Base-by-base conservation (phyloP, 2,888 invertebrate genomes). In the Branchipolynoe longqiensis region DNA sequence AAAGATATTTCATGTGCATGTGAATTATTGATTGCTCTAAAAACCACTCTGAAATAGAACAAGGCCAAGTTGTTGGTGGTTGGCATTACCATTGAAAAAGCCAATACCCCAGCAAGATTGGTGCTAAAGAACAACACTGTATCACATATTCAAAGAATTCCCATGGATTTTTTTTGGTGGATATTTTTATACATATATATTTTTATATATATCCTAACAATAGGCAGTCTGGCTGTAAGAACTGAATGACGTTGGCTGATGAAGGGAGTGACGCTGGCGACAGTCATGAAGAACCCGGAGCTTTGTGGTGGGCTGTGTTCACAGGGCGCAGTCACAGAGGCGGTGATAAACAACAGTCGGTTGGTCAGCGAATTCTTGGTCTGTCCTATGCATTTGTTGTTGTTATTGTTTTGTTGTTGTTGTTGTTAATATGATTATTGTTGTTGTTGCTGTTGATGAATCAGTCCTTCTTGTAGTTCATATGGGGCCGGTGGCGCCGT, bases 1-100 rank as follows among this genome's bases (percentile, higher is more conserved):
- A n/a, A n/a, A n/a, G n/a, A n/a, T n/a, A n/a, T n/a, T n/a, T n/a
- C n/a, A n/a, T n/a, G n/a, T n/a, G n/a, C n/a, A n/a, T n/a, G n/a
- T n/a, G n/a, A n/a, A n/a, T n/a, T n/a, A n/a, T n/a, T n/a, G n/a
- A n/a, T n/a, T n/a, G n/a, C n/a, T n/a, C n/a, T n/a, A n/a, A n/a
- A n/a, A n/a, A n/a, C n/a, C n/a, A n/a, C n/a, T n/a, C n/a, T n/a
- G n/a, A n/a, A n/a, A n/a, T n/a, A n/a, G n/a, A n/a, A 36, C 69
- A 69, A 69, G 69, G 69, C 69, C 69, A 69, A 36, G 62, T 62
- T 31, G 8, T 69, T 69, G 48, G 28, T 62, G 22, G 22, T 62
- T 69, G 69, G 69, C 38, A 69, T 33, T 69, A 69, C 36, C 69
- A 69, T 69, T 33, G 69, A 69, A 69, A 69, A 33, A 69, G 69